Evolutionary conservation across 2,113 vertebrate genomes (phyloP), one percentile per base, ranked within the genome.

Genomic region (Notothenia coriiceps): DNA sequence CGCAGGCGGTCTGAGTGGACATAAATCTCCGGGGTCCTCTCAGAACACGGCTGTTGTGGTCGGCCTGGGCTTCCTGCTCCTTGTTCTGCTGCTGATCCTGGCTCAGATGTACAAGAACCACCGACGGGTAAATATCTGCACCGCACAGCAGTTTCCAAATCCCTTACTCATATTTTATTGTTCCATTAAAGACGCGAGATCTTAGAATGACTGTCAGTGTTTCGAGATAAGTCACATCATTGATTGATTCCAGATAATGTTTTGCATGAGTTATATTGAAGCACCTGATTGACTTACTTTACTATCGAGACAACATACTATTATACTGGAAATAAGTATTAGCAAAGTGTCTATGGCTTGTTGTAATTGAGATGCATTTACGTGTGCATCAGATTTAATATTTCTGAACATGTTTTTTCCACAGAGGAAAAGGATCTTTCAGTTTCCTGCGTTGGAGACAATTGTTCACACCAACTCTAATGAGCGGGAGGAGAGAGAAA

Each of bases 391-490:
- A 3, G 29, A 29, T 29, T 29, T 29, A 29, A 29, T 29, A 29
- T 29, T 29, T 29, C 3, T 29, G 29, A 29, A 29, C 29, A 29
- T 29, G 29, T 43, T 64, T 29, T 43, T 22, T 67, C 40, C 22
- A 20, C 91, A 96, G 95, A 93, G 86, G 73, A 93, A 88, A 83
- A 91, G 61, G 86, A 85, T 88, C 47, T 63, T 94, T 33, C 93
- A 86, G 72, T 95, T 89, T 62, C 92, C 93, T 0, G 93, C 94
- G 0, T 72, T 96, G 88, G 95, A 96, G 86, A 91, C 91, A 0
- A 94, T 96, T 29, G 86, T 95, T 82, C 94, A 95, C 13, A 77
- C 74, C 3, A 33, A 82, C 10, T 87, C 90, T 40, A 94, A 88
- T 12, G 89, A 93, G 54, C 86, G 83, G n/a, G 94, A 95, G 79